Evolutionary conservation across 2,113 vertebrate species (phyloP), one percentile per base, ranked within the genome.

Genomic region (Tichodroma muraria): DNA sequence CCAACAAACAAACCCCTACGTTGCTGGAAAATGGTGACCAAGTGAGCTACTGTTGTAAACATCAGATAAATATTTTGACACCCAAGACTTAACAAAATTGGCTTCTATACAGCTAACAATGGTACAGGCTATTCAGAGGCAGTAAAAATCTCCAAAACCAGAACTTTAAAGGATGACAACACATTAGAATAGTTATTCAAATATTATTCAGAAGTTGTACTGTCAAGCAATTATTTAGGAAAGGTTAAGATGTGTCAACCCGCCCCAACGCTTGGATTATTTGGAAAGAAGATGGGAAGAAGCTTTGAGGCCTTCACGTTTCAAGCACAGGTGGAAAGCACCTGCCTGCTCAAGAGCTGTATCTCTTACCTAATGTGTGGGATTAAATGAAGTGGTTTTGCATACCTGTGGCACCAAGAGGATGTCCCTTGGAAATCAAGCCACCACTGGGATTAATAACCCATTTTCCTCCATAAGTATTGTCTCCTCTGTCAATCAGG

Each of bases 391-490:
- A 38, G 50, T 22, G 30, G 14, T 8, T 72, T 38, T 73, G 27
- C 50, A 17, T 92, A 99, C 99, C 99, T 99, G 99, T 99, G 71
- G 99, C 99, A 52, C 99, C 99, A 31, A 99, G 97, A 27, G 99
- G 99, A 85, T 99, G 99, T 96, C 99, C 99, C 96, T 99, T 99
- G n/a, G 99, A 99, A 97, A 99, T 98, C 96, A 99, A 98, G 49
- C 99, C 99, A 42, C 99, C 99, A 4, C 99, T 99, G 33, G 99
- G 99, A 97, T 99, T 99, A 92, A 99, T 72, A 52, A 99, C 99
- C 98, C 98, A 99, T 93, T 99, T 99, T 72, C 99, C 99, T 94
- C 99, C 99, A 0, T 99, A 99, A 2, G 99, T 99, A 79, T 99
- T 99, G 97, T 99, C 99, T 91, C 99, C 99, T 97, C 98, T 98